These are phyloP conservation scores for Pseudomyrmex flavicornis DNA, from an alignment of 1,140 invertebrate species.

Conservation along the genomic window DNA sequence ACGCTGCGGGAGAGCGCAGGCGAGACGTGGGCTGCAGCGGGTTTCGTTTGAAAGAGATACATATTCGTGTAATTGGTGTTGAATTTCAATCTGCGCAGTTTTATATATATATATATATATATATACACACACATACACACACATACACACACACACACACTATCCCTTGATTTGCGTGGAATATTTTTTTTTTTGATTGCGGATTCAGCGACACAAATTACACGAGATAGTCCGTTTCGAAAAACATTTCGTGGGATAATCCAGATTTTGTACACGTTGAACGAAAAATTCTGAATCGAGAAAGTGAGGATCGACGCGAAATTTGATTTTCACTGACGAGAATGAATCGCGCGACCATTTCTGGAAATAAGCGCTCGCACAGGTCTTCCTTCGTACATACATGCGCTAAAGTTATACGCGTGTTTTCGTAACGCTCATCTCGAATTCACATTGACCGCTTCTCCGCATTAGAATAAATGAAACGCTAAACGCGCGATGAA, in stretches of 20 bases:
- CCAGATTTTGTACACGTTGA: background rate
- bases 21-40: too few species aligned
- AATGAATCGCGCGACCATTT: background rate
- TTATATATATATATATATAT: too few species aligned
- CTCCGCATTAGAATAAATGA: constrained; percentile 9
- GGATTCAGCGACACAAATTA: background rate
- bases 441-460: constrained; percentile 12
- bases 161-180: background rate
- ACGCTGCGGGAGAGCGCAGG: background rate
- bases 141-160: too few species aligned
- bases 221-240: background rate
- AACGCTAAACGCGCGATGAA: constrained; percentile 40
- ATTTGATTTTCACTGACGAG: constrained; percentile 5
- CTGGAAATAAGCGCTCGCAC: background rate
- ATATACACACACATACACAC: too few species aligned
- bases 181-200: background rate
- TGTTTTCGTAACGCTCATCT: constrained; percentile 9
- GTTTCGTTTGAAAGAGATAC: background rate
- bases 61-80: constrained; percentile 14
- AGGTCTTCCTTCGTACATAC: background rate
- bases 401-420: background rate
- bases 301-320: background rate
- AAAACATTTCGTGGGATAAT: constrained; percentile 11
- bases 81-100: background rate
- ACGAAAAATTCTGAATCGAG: background rate